phyloP scores from a whole-genome alignment of 2,113 vertebrate species.

The Callaeas wilsoni region DNA sequence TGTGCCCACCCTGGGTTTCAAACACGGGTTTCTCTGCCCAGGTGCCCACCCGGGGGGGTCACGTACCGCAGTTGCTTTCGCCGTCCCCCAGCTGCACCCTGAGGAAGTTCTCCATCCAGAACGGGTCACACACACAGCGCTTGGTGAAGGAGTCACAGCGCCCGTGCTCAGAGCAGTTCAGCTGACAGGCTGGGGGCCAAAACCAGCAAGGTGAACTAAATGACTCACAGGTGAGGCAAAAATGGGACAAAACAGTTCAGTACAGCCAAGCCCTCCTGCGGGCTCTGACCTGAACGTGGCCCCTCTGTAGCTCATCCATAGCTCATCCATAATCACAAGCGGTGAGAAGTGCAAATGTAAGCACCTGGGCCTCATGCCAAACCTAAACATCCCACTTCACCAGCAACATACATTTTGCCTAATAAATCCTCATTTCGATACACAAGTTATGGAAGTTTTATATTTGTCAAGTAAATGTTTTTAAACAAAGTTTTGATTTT shows the following conservation, averaged over 20 bases:
- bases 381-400: background rate
- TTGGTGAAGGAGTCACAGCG: conserved; percentile 92
- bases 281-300: background rate
- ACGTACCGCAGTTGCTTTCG: conserved; percentile 94
- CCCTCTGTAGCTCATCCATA: background rate
- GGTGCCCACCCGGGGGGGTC: rapidly evolving
- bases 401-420: background rate
- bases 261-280: rapidly evolving
- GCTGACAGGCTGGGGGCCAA: conserved; percentile 84
- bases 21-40: rapidly evolving
- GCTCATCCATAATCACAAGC: background rate
- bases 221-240: background rate
- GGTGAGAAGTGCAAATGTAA: background rate
- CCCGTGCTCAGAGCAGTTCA: conserved; percentile 94
- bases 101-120: conserved; percentile 99
- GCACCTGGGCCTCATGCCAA: background rate
- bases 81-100: conserved; percentile 84
- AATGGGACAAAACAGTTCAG: rapidly evolving
- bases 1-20: background rate
- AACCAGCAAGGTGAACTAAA: background rate
- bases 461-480: background rate
- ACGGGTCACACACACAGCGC: conserved; percentile 90
- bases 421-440: background rate
- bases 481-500: background rate
- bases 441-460: background rate